Base-by-base conservation (phyloP, 2,113 vertebrate species). In the Tetraodon nigroviridis region DNA sequence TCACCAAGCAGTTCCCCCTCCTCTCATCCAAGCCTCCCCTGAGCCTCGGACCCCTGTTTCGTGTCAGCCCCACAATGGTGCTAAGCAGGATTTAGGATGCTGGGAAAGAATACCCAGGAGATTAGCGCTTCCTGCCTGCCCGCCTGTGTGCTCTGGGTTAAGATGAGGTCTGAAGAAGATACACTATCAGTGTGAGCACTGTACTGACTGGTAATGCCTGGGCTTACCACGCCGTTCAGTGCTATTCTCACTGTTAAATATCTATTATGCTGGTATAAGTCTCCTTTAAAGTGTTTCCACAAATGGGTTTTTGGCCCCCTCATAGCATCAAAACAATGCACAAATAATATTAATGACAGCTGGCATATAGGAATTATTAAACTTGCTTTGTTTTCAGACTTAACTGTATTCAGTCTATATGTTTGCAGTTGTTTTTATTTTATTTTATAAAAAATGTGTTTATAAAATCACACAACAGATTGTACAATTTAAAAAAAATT, bases 11-110 rank as follows among this genome's bases (percentile, higher is more conserved):
- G 52, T 74, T 57, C 80, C 77, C 73, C 58, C 58, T 62, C 61
- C 61, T 65, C 37, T 57, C 55, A 40, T 55, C 69, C 55, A 50
- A 22, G 56, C 73, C 75, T 51, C 64, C 64, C 61, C 63, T 32
- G 64, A 73, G 58, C 22, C 6, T 69, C 32, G 77, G 73, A 81
- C 69, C 82, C 84, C 71, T 76, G 83, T 84, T 86, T 74, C 41
- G 50, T 62, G 19, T 80, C 82, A 79, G 69, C 71, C 73, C 77
- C 80, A 86, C 86, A 89, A 87, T 75, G 78, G 87, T 77, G 67
- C 76, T 87, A 83, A 87, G 83, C 64, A 86, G 88, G 87, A 86
- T 88, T 89, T 89, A 81, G 62, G 51, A 79, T 73, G 75, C 79
- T 80, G 78, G 87, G 75, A 45, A 79, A 80, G 84, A 81, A 85